Evolutionary conservation across 1,140 invertebrate species (phyloP).

Genomic region (Neuroterus valhalla): DNA sequence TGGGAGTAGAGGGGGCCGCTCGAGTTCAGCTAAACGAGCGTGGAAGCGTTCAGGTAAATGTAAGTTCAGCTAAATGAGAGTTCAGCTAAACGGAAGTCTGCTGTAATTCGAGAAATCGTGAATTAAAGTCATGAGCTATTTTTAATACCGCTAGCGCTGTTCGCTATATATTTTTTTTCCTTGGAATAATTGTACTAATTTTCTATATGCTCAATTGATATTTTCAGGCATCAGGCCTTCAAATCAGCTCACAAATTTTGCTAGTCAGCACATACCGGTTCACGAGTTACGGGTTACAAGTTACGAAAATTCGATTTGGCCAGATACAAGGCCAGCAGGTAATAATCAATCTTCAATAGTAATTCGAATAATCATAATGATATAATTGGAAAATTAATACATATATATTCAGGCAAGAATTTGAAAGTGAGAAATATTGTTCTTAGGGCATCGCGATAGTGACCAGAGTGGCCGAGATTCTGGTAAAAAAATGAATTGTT

Average conservation of each 20-base stretch:
- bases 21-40: no score
- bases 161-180: no score
- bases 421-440: neutral
- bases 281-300: slow-evolving; percentile 69
- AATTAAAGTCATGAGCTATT: no score
- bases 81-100: no score
- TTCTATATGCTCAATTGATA: neutral
- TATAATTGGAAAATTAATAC: no score
- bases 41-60: no score
- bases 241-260: slow-evolving; percentile 67
- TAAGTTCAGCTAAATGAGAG: no score
- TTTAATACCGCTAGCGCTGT: no score
- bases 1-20: no score
- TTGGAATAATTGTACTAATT: no score
- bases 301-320: slow-evolving; percentile 66
- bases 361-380: slow-evolving; percentile 71
- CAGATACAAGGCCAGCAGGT: slow-evolving; percentile 61
- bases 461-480: slow-evolving; percentile 68
- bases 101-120: no score
- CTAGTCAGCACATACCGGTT: slow-evolving; percentile 71
- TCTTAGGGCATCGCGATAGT: slow-evolving; percentile 64
- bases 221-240: slow-evolving; percentile 65
- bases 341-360: slow-evolving; percentile 66
- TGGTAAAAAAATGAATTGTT: slow-evolving; percentile 55
- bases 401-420: slow-evolving; percentile 57